phyloP scores from a whole-genome alignment of 2,888 invertebrate genomes.

The Cosmopolites sordidus region DNA sequence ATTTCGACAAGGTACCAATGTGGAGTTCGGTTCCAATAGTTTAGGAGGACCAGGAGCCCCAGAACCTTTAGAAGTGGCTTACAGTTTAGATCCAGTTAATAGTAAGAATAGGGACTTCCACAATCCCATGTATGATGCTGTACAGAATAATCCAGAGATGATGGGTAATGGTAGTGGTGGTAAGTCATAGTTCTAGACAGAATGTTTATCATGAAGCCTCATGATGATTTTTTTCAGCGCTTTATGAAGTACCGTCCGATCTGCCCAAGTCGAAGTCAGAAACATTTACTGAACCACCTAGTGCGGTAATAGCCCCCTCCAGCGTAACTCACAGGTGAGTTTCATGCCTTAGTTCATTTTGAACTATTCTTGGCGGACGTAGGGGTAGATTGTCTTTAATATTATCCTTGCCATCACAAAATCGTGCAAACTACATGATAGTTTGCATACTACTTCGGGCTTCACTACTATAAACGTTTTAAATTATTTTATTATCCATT shows the following conservation, averaged over 20 bases:
- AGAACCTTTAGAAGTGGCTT: constrained; percentile 71
- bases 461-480: no score
- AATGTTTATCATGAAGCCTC: neutral
- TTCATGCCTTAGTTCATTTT: no score
- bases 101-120: constrained; percentile 88
- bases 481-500: no score
- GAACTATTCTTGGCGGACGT: no score
- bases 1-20: constrained; percentile 89
- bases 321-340: constrained; percentile 64
- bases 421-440: no score
- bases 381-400: no score
- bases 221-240: constrained; percentile 50
- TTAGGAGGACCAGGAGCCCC: constrained; percentile 50
- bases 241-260: constrained; percentile 79
- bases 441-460: no score
- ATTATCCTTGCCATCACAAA: no score
- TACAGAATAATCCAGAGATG: constrained; percentile 59
- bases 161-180: constrained; percentile 54
- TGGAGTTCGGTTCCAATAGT: constrained; percentile 71
- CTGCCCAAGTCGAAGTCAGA: constrained; percentile 58
- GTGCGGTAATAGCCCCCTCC: constrained; percentile 77
- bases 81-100: constrained; percentile 71
- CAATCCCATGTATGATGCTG: constrained; percentile 97
- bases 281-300: constrained; percentile 57
- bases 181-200: constrained; percentile 47